phyloP scores from a whole-genome alignment of 2,888 invertebrate genomes.

The Zaprionus lineosus region DNA sequence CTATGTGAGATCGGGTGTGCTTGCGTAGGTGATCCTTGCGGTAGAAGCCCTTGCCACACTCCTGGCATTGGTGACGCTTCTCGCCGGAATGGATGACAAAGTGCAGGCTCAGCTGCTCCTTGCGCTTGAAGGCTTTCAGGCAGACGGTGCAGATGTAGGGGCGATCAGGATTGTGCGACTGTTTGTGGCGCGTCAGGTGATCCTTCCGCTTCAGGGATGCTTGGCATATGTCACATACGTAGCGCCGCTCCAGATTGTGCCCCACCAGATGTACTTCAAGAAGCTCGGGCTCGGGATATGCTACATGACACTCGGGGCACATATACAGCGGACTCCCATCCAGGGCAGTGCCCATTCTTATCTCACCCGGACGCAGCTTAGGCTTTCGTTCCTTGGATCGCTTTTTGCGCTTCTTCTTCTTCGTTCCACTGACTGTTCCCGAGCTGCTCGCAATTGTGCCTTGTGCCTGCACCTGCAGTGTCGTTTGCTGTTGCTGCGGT shows the following conservation, averaged over 20 bases:
- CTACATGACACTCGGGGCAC: conserved; percentile 94
- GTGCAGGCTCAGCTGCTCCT: conserved; percentile 93
- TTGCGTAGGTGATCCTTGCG: conserved; percentile 93
- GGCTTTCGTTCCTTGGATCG: conserved; percentile 88
- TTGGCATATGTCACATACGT: conserved; percentile 94
- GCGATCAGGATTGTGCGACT: conserved; percentile 93
- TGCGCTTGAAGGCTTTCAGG: conserved; percentile 93
- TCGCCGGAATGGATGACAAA: conserved; percentile 94
- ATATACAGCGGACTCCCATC: conserved; percentile 93
- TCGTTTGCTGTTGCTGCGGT: conserved; percentile 58
- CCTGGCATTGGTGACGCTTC: conserved; percentile 92
- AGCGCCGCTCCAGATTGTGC: conserved; percentile 91
- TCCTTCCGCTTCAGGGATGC: conserved; percentile 94
- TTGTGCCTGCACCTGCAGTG: conserved; percentile 49
- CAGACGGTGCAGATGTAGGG: conserved; percentile 94
- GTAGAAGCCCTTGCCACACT: conserved; percentile 94
- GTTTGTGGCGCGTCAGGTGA: conserved; percentile 93
- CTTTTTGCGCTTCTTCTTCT: conserved; percentile 92
- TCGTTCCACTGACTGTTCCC: conserved; percentile 82
- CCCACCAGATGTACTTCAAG: conserved; percentile 92
- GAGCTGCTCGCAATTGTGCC: conserved; percentile 55
- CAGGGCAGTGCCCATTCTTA: conserved; percentile 89
- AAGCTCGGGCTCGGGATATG: conserved; percentile 92
- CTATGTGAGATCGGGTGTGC: conserved; percentile 92
- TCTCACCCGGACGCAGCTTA: conserved; percentile 91